Evolutionary conservation across 2,113 vertebrate species (phyloP).

Genomic region (Centropus bengalensis): DNA sequence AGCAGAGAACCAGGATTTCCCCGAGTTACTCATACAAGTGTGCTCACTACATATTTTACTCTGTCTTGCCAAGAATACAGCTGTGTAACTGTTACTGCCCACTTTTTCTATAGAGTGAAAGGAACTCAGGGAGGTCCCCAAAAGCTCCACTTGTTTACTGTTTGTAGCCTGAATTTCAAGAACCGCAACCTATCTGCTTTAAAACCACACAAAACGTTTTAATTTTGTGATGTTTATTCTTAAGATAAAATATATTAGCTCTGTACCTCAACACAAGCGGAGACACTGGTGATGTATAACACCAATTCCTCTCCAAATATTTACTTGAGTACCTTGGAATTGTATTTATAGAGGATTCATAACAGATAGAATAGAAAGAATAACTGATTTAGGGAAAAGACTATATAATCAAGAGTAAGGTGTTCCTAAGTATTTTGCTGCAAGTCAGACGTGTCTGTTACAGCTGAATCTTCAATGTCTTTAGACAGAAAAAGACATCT

Average conservation of each 20-base stretch:
- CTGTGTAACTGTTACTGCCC: neutral
- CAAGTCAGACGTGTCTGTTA: neutral
- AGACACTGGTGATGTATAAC: rapidly evolving
- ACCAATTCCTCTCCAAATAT: neutral
- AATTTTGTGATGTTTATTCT: neutral
- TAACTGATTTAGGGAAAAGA: neutral
- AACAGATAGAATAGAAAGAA: neutral
- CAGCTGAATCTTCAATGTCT: neutral
- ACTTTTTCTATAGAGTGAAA: neutral
- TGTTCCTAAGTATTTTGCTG: neutral
- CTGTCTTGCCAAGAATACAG: rapidly evolving
- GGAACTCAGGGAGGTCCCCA: neutral
- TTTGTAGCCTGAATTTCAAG: neutral
- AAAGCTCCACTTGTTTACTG: neutral
- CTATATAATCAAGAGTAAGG: neutral
- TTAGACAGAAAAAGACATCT: neutral
- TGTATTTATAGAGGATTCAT: neutral
- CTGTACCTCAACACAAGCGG: neutral
- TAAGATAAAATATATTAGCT: neutral
- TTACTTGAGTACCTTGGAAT: neutral
- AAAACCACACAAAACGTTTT: neutral
- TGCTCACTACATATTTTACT: neutral
- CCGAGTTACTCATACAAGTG: neutral
- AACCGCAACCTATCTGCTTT: neutral
- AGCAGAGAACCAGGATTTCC: neutral